Evolutionary conservation across 2,113 vertebrate species (phyloP).

Genomic region (Laticauda colubrina): DNA sequence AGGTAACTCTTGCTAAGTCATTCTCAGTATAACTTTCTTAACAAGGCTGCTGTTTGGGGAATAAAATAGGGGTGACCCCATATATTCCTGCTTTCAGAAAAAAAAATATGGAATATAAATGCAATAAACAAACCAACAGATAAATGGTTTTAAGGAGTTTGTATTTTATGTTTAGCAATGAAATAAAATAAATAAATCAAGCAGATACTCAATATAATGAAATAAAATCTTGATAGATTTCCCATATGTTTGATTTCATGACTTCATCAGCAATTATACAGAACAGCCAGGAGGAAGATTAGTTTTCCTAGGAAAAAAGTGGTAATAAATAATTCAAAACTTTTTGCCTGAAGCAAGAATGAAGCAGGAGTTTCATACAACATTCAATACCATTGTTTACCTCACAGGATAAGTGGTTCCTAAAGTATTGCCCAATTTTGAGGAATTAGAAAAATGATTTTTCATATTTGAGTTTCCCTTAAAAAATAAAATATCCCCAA

Average conservation of each 20-base stretch:
- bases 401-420: neutral
- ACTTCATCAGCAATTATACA: neutral
- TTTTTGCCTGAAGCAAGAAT: neutral
- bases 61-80: neutral
- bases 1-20: neutral
- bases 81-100: neutral
- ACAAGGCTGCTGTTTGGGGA: neutral
- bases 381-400: neutral
- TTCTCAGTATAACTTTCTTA: neutral
- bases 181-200: neutral
- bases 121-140: neutral
- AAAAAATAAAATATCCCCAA: neutral
- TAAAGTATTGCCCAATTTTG: neutral
- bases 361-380: neutral
- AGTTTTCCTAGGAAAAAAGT: constrained; percentile 1
- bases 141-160: neutral
- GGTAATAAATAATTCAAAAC: neutral
- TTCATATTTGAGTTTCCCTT: neutral
- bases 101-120: neutral
- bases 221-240: neutral
- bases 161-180: neutral
- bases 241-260: neutral
- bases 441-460: neutral
- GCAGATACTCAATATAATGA: neutral
- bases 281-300: neutral